Evolutionary conservation across 2,797 vertebrate species (phyloP).

Genomic region (Pipistrellus pipistrellus): DNA sequence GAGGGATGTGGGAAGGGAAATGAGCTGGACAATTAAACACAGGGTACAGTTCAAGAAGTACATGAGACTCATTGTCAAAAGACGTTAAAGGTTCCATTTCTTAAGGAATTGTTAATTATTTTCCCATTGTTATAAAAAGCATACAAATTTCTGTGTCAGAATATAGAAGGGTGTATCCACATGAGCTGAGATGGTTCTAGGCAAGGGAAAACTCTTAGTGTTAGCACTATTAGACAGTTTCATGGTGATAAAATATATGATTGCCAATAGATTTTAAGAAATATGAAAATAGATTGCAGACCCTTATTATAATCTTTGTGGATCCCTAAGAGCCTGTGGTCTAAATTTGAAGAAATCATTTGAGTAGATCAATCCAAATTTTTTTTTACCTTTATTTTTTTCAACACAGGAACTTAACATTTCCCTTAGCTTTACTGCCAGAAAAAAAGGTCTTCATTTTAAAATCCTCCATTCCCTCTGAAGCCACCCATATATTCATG

Average conservation of each 20-base stretch:
- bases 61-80: not conserved
- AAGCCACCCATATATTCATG: not conserved
- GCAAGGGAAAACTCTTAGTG: not conserved
- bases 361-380: not conserved
- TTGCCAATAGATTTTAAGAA: constrained; percentile 24
- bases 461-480: not conserved
- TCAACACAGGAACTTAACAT: not conserved
- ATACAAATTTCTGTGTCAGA: not conserved
- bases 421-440: not conserved
- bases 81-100: not conserved
- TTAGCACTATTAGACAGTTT: not conserved
- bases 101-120: not conserved
- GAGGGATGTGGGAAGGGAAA: not conserved
- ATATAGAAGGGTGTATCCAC: not conserved
- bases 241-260: not conserved
- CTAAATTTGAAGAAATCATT: not conserved
- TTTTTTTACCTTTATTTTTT: constrained; percentile 30
- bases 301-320: not conserved
- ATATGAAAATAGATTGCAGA: not conserved
- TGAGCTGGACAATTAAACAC: not conserved
- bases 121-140: constrained; percentile 11
- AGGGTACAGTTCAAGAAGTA: not conserved
- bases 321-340: not conserved
- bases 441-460: not conserved
- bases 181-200: not conserved